Conservation (phyloP, 2,888 invertebrate species). For the Azorinus chamasolen region DNA sequence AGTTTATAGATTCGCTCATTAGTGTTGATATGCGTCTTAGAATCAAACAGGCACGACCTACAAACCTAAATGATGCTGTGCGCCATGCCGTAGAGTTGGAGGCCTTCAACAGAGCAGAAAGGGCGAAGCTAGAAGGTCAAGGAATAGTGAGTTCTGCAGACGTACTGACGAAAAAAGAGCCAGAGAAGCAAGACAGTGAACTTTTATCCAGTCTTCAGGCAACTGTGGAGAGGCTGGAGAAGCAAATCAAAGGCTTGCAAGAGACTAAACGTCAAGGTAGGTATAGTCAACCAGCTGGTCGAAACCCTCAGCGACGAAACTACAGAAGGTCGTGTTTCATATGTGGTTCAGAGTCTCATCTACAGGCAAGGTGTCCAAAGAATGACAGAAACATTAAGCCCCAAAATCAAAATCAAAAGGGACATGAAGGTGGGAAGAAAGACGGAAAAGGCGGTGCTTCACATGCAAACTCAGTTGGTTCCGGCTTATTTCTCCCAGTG, state of each 20-base stretch:
- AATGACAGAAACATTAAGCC: neutral
- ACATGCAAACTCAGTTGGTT: neutral
- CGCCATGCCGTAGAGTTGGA: conserved; percentile 24
- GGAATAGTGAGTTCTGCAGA: neutral
- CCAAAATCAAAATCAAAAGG: neutral
- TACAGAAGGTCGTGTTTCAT: neutral
- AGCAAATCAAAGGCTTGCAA: neutral
- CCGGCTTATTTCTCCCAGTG: conserved; percentile 1
- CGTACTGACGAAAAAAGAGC: neutral
- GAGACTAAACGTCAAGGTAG: neutral
- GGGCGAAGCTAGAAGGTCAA: conserved; percentile 2
- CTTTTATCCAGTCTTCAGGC: neutral
- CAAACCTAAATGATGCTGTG: conserved; percentile 14
- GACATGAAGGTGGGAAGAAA: neutral
- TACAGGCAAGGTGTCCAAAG: neutral
- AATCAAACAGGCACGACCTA: conserved; percentile 13
- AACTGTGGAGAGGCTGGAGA: too few species aligned
- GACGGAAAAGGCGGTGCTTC: neutral
- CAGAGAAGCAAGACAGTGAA: neutral
- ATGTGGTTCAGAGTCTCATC: neutral
- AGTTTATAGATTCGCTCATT: conserved; percentile 12
- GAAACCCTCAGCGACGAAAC: neutral
- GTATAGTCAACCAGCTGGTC: neutral
- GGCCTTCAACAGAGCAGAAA: conserved; percentile 11
- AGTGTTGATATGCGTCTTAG: conserved; percentile 17